Evolutionary conservation across 2,113 vertebrate species (phyloP).

Genomic region (Cynocephalus volans): DNA sequence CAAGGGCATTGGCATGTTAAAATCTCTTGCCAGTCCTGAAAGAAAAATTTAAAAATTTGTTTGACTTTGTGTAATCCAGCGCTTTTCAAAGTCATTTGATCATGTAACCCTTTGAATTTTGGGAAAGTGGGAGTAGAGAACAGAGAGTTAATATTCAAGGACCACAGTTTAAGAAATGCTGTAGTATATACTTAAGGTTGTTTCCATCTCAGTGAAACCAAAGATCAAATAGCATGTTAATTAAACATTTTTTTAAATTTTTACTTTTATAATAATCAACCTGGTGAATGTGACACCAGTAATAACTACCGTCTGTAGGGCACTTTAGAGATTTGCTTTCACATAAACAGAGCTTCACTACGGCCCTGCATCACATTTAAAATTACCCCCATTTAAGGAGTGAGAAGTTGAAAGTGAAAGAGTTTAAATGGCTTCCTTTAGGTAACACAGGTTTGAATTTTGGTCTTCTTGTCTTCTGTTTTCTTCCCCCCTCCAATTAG

Average conservation of each 20-base stretch:
- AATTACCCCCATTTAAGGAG: neutral
- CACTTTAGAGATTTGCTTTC: neutral
- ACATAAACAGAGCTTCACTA: neutral
- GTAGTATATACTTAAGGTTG: neutral
- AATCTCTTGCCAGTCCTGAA: neutral
- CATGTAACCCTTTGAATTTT: neutral
- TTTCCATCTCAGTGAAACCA: neutral
- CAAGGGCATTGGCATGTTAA: neutral
- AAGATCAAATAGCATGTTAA: neutral
- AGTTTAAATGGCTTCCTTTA: neutral
- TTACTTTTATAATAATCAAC: neutral
- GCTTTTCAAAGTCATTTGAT: neutral
- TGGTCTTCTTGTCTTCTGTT: neutral
- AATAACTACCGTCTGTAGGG: neutral
- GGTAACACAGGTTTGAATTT: neutral
- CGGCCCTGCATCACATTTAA: neutral
- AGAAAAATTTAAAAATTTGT: neutral
- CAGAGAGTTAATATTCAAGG: neutral
- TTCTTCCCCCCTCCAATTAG: neutral
- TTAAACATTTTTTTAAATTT: neutral
- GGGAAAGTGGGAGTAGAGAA: neutral
- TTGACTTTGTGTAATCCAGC: neutral
- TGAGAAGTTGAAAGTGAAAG: neutral
- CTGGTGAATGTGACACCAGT: neutral
- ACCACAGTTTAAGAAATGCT: neutral